phyloP scores from a whole-genome alignment of 2,888 invertebrate species.

The Smittia aterrima region DNA sequence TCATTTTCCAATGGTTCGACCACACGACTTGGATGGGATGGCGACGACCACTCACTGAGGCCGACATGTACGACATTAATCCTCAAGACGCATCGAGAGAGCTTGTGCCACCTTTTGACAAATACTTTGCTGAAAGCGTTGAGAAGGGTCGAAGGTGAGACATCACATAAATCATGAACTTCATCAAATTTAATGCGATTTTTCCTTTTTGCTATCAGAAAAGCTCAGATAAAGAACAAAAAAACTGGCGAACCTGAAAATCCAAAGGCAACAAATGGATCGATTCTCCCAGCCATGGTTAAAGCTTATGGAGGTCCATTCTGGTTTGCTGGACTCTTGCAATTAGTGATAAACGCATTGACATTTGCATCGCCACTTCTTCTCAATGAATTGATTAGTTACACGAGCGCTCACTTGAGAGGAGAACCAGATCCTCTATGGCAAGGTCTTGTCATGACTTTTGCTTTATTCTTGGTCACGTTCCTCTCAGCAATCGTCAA shows the following conservation, averaged over 20 bases:
- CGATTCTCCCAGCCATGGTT: conserved; percentile 41
- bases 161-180: neutral
- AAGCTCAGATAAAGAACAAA: conserved; percentile 7
- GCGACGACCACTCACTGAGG: conserved; percentile 54
- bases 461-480: conserved; percentile 56
- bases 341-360: conserved; percentile 33
- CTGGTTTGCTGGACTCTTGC: conserved; percentile 41
- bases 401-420: conserved; percentile 46
- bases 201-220: neutral
- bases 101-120: conserved; percentile 52
- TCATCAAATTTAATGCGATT: neutral
- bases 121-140: conserved; percentile 50
- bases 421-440: conserved; percentile 48
- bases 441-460: conserved; percentile 61
- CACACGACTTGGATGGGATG: conserved; percentile 55
- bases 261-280: conserved; percentile 36
- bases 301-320: conserved; percentile 42
- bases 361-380: conserved; percentile 42
- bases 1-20: conserved; percentile 58
- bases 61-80: conserved; percentile 59
- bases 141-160: conserved; percentile 45
- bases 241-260: neutral
- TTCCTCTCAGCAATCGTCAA: conserved; percentile 57
- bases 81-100: conserved; percentile 49
- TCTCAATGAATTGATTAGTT: conserved; percentile 29